Percentiles rank a stretch among this genome's conserved stretches.
These are phyloP conservation scores for Amyelois transitella DNA, from an alignment of 1,140 invertebrate genomes.

Conservation along the genomic window DNA sequence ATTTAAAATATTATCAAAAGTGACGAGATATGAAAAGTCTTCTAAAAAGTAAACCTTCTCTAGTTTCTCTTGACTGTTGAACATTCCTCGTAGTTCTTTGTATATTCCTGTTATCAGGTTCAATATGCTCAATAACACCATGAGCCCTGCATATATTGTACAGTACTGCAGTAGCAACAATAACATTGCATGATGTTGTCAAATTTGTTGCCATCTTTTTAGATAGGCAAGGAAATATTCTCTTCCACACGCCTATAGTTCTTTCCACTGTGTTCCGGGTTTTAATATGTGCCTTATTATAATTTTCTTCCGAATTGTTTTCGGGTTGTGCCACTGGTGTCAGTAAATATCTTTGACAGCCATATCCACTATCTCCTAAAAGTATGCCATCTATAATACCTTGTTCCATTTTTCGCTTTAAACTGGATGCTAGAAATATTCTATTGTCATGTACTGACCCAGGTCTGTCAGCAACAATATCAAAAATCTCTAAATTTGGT, in stretches of 20 bases:
- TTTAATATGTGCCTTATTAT: slow-evolving; percentile 2
- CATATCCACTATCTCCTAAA: background rate
- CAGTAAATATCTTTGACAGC: slow-evolving; percentile 1
- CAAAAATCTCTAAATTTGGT: too few relatives aligned
- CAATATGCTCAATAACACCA: background rate
- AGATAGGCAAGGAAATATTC: slow-evolving; percentile 1
- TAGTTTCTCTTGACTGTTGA: background rate
- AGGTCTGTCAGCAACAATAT: too few relatives aligned
- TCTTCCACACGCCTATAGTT: slow-evolving; percentile 1
- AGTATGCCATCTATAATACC: slow-evolving; percentile 1
- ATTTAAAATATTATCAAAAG: background rate
- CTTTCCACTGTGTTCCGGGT: background rate
- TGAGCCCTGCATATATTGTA: slow-evolving; percentile 1
- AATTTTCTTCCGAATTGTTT: background rate
- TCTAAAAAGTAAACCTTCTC: slow-evolving; percentile 3
- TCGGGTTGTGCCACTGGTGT: background rate
- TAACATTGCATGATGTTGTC: background rate
- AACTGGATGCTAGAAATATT: background rate
- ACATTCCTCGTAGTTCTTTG: background rate
- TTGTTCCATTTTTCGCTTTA: background rate
- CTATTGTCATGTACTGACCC: too few relatives aligned
- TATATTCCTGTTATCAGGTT: background rate
- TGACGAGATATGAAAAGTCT: slow-evolving; percentile 1
- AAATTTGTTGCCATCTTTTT: slow-evolving; percentile 1
- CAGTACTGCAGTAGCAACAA: background rate